Evolutionary conservation across 2,888 invertebrate genomes (phyloP).

Genomic region (Drosophila kuntzei): DNA sequence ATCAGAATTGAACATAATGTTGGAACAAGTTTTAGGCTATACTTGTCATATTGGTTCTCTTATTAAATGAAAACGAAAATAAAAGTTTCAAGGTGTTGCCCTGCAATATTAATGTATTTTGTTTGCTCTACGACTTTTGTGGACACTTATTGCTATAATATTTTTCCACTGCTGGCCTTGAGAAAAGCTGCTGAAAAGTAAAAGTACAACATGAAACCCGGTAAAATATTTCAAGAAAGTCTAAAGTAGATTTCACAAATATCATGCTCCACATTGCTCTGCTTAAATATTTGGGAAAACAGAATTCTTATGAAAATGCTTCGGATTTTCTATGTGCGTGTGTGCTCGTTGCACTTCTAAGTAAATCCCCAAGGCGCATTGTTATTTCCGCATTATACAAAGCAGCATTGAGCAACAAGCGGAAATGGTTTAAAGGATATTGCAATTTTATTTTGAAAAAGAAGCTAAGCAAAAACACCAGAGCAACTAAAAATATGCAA

Average conservation of each 20-base stretch:
- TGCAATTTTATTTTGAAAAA: slow-evolving; percentile 63
- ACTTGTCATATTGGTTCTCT: too few relatives aligned
- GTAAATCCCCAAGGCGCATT: slow-evolving; percentile 60
- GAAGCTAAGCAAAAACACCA: slow-evolving; percentile 34
- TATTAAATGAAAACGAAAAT: slow-evolving; percentile 41
- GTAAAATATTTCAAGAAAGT: slow-evolving; percentile 38
- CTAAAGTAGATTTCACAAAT: slow-evolving; percentile 44
- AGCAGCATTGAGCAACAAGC: slow-evolving; percentile 70
- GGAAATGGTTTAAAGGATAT: slow-evolving; percentile 80
- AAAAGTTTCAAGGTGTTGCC: slow-evolving; percentile 40
- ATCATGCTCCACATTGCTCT: slow-evolving; percentile 28
- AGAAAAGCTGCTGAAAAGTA: slow-evolving; percentile 13
- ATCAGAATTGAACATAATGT: neutral
- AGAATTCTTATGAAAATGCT: slow-evolving; percentile 43
- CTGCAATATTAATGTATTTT: slow-evolving; percentile 36
- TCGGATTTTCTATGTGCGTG: slow-evolving; percentile 22
- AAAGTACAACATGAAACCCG: slow-evolving; percentile 27
- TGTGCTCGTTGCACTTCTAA: slow-evolving; percentile 37
- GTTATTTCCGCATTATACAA: slow-evolving; percentile 76
- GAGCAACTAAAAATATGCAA: slow-evolving; percentile 55
- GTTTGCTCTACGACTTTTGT: slow-evolving; percentile 4
- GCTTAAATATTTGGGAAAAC: slow-evolving; percentile 46
- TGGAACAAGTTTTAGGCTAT: neutral
- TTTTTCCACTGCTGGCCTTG: slow-evolving; percentile 32
- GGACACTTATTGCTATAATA: slow-evolving; percentile 34